Percentiles rank a stretch among this genome's conserved stretches.
phyloP scores from a whole-genome alignment of 2,797 vertebrate genomes.

The Pseudochirops cupreus region DNA sequence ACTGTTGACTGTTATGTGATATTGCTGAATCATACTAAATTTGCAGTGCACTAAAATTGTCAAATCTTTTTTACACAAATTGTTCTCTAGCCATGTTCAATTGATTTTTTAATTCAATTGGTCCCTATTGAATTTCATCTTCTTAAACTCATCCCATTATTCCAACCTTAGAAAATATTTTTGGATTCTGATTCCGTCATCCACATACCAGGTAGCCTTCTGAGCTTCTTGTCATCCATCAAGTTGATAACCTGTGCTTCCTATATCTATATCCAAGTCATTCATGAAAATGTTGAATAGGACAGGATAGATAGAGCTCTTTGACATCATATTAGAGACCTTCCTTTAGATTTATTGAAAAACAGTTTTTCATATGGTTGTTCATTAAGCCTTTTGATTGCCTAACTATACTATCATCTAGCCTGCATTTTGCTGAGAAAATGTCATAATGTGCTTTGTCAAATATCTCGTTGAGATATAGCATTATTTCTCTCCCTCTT shows the following conservation, averaged over 20 bases:
- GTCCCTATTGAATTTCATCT: background rate
- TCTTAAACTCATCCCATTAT: background rate
- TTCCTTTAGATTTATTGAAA: background rate
- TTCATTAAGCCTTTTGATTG: background rate
- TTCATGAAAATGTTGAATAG: background rate
- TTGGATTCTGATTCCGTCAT: background rate
- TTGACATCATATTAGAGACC: background rate
- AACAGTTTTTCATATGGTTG: background rate
- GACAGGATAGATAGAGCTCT: background rate
- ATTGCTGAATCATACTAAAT: background rate
- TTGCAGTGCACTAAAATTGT: background rate
- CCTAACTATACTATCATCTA: background rate
- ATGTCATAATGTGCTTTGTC: background rate
- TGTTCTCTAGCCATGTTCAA: background rate
- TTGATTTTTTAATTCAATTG: background rate
- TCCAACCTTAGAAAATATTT: background rate
- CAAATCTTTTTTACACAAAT: background rate
- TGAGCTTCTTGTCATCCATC: background rate
- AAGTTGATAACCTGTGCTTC: background rate
- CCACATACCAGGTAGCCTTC: background rate
- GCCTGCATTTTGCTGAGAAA: background rate
- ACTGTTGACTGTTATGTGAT: background rate
- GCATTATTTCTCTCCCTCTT: background rate
- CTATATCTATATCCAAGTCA: background rate
- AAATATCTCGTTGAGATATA: background rate